A percentile compares a stretch with the other conserved stretches of the same genome.
Conservation (phyloP, 53 echinoderm and acorn worm genomes). For the Patiria pectinifera region DNA sequence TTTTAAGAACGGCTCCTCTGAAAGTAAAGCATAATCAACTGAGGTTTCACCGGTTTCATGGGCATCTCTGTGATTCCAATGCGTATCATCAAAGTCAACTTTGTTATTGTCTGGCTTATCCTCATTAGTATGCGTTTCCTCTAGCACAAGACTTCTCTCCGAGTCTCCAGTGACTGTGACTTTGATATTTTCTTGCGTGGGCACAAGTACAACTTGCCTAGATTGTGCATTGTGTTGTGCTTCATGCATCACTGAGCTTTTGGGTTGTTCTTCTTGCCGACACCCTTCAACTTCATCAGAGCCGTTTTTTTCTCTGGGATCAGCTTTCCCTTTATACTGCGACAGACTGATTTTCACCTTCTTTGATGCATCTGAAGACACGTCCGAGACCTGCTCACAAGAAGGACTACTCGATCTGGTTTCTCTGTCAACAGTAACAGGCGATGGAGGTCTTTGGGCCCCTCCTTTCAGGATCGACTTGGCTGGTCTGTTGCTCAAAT, state of each 20-base stretch:
- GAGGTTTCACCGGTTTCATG: not conserved
- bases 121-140: not conserved
- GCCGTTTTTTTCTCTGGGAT: not conserved
- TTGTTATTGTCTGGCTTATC: not conserved
- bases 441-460: not conserved
- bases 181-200: conserved; percentile 1
- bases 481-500: conserved; percentile 19
- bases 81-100: not conserved
- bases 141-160: not conserved
- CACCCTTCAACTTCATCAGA: not conserved
- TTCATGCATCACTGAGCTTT: not conserved
- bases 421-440: not conserved
- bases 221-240: not conserved
- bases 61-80: not conserved
- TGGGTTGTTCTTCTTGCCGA: not conserved
- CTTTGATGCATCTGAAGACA: conserved; percentile 38
- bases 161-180: conserved; percentile 28
- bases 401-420: not conserved
- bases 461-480: conserved; percentile 52
- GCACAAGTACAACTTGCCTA: conserved; percentile 14
- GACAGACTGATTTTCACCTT: conserved; percentile 58
- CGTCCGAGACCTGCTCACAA: not conserved
- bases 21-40: not conserved
- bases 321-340: conserved; percentile 53
- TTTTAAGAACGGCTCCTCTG: not conserved